Conservation (phyloP, 1,140 invertebrate species). For the Panulirus ornatus region DNA sequence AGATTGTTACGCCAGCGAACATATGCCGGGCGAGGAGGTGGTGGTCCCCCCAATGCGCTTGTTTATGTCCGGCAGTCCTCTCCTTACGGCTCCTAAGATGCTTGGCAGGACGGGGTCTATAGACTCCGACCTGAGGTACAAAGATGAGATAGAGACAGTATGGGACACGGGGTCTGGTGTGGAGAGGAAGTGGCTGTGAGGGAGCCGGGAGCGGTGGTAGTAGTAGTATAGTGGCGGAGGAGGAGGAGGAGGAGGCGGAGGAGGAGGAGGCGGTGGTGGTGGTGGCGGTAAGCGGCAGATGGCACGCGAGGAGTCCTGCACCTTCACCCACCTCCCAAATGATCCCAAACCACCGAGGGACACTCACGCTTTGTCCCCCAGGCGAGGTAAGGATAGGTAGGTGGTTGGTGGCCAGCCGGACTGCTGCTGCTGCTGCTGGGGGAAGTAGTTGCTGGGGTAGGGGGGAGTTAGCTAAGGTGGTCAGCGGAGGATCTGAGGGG, state of each 20-base stretch:
- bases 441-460: background rate
- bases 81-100: no score
- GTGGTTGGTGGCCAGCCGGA: background rate
- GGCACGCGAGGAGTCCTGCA: slow-evolving; percentile 44
- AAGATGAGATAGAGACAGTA: background rate
- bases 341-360: slow-evolving; percentile 37
- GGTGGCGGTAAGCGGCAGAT: slow-evolving; percentile 25
- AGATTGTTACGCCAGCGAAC: slow-evolving; percentile 14
- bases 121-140: no score
- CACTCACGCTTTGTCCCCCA: slow-evolving; percentile 41
- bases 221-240: no score
- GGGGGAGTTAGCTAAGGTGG: background rate
- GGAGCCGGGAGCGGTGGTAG: background rate
- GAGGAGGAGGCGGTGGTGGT: background rate
- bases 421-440: background rate
- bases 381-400: slow-evolving; percentile 7
- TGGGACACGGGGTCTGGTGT: no score
- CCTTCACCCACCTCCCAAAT: slow-evolving; percentile 41
- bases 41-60: no score
- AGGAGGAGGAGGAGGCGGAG: background rate
- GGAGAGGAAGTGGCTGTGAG: background rate
- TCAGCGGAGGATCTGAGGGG: background rate
- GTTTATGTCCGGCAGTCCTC: no score
- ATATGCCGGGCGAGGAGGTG: slow-evolving; percentile 24
- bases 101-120: no score